Evolutionary conservation across 2,888 invertebrate genomes (phyloP).

Genomic region (Eilema griseolum): DNA sequence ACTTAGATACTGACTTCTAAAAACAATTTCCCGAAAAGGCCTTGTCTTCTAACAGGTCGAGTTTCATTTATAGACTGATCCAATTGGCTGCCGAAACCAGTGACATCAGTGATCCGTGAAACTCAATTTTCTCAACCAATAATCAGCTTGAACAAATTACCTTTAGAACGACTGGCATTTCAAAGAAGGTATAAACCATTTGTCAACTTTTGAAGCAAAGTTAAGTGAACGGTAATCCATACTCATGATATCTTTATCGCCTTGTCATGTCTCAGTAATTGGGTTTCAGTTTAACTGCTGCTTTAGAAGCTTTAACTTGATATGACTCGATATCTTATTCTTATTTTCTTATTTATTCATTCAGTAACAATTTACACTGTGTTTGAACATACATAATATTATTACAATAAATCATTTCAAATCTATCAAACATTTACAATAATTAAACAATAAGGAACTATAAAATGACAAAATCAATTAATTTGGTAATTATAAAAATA

Average conservation of each 20-base stretch:
- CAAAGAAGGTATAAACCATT: neutral
- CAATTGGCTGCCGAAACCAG: slow-evolving; percentile 1
- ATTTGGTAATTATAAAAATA: too few species aligned
- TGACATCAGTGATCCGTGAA: neutral
- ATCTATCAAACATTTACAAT: too few species aligned
- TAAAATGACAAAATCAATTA: too few species aligned
- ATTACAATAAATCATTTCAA: too few species aligned
- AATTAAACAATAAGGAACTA: too few species aligned
- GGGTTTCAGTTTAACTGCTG: neutral
- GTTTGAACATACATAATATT: too few species aligned
- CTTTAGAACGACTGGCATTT: neutral
- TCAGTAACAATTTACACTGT: too few species aligned
- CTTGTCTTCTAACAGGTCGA: too few species aligned
- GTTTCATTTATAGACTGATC: neutral
- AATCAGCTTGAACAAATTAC: neutral
- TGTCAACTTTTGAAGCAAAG: neutral
- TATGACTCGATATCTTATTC: neutral
- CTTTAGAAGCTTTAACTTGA: neutral
- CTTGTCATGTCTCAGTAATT: neutral
- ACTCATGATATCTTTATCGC: neutral
- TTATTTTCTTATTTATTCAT: too few species aligned
- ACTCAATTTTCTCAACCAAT: slow-evolving; percentile 4
- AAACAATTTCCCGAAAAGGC: too few species aligned
- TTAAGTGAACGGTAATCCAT: neutral
- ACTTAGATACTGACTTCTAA: neutral